A percentile compares a stretch with the other conserved stretches of the same genome.
phyloP scores from a whole-genome alignment of 2,797 vertebrate species.

The Cynopterus sphinx region DNA sequence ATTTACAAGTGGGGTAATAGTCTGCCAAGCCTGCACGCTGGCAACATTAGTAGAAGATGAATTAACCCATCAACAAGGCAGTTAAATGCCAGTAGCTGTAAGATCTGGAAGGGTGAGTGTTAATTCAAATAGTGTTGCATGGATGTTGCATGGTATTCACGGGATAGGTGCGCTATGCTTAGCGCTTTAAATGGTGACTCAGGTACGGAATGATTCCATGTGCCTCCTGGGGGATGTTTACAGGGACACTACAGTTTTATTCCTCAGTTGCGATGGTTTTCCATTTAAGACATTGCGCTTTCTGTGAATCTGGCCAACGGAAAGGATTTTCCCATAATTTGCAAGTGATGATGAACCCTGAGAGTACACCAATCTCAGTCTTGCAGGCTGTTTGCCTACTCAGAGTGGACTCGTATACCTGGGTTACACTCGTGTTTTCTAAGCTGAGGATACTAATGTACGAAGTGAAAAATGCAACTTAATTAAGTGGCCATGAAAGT shows the following conservation, averaged over 20 bases:
- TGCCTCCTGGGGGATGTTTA: slow-evolving; percentile 18
- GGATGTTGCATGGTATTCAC: slow-evolving; percentile 66
- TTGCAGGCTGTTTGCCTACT: not conserved
- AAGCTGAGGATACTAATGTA: not conserved
- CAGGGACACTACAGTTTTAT: not conserved
- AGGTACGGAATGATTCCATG: not conserved
- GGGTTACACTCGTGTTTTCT: not conserved
- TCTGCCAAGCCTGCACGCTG: slow-evolving; percentile 59
- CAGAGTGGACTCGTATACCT: not conserved
- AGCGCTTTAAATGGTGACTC: slow-evolving; percentile 46
- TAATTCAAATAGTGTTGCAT: slow-evolving; percentile 66
- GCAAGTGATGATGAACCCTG: not conserved
- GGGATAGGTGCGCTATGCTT: slow-evolving; percentile 40
- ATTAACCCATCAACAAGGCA: slow-evolving; percentile 75
- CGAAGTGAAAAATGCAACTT: not conserved
- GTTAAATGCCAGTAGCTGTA: slow-evolving; percentile 67
- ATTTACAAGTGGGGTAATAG: slow-evolving; percentile 73
- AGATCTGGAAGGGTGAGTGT: slow-evolving; percentile 53
- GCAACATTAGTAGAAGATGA: slow-evolving; percentile 66
- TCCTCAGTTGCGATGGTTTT: not conserved
- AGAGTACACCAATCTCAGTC: not conserved
- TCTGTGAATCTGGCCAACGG: not conserved
- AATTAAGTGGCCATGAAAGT: not conserved
- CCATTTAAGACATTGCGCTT: not conserved
- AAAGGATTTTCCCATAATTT: not conserved